These are phyloP conservation scores for Leptinotarsa rubiginosa DNA, from an alignment of 2,888 invertebrate species.

Conservation along the genomic window DNA sequence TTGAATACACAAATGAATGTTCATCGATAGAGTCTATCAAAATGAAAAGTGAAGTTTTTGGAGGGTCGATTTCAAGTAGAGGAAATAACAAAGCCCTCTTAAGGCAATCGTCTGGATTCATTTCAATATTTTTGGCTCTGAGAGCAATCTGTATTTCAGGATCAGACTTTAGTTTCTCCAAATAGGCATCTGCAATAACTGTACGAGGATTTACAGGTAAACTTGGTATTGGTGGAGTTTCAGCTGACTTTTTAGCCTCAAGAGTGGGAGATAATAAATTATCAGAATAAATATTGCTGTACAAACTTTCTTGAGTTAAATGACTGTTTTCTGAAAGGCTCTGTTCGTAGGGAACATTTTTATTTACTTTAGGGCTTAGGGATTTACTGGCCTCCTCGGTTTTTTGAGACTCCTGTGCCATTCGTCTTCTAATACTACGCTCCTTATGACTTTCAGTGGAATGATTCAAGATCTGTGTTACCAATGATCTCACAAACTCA, in stretches of 20 bases:
- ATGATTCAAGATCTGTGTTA: slow-evolving; percentile 85
- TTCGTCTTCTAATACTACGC: slow-evolving; percentile 61
- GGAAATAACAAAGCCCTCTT: slow-evolving; percentile 90
- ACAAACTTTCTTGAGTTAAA: slow-evolving; percentile 58
- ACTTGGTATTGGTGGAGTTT: slow-evolving; percentile 63
- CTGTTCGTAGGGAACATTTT: slow-evolving; percentile 53
- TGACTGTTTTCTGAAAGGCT: slow-evolving; percentile 55
- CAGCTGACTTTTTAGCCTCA: slow-evolving; percentile 53
- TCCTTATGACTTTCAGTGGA: slow-evolving; percentile 69
- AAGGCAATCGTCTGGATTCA: slow-evolving; percentile 91
- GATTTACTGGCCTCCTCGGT: slow-evolving; percentile 43
- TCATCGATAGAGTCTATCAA: slow-evolving; percentile 95
- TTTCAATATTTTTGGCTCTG: slow-evolving; percentile 83
- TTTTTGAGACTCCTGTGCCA: slow-evolving; percentile 56
- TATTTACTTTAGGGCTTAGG: slow-evolving; percentile 47
- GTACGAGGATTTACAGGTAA: slow-evolving; percentile 72
- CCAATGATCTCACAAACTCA: slow-evolving; percentile 86
- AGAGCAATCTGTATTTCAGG: slow-evolving; percentile 85
- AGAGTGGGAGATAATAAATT: slow-evolving; percentile 55
- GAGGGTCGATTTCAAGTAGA: slow-evolving; percentile 85
- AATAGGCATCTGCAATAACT: slow-evolving; percentile 81
- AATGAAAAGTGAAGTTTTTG: slow-evolving; percentile 85
- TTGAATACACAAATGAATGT: slow-evolving; percentile 72
- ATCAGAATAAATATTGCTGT: slow-evolving; percentile 60
- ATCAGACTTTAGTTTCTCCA: slow-evolving; percentile 81